Base-by-base conservation (phyloP, 2,888 invertebrate species). In the Alcis repandata region DNA sequence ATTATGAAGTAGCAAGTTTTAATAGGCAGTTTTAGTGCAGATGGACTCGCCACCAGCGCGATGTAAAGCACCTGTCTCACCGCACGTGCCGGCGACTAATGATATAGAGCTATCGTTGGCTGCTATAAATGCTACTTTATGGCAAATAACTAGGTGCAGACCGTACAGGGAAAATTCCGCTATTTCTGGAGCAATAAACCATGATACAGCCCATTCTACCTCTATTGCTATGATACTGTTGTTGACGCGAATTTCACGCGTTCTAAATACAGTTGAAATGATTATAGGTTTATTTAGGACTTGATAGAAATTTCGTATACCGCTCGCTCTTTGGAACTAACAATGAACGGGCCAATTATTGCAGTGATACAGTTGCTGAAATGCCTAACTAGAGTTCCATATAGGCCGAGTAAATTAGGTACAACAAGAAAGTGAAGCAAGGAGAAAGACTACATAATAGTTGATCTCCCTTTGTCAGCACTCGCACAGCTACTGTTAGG, bases 51-150 rank as follows among this genome's bases (percentile, higher is more conserved):
- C 49, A 51, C 53, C 60, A 67, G 69, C 54, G 56, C 63, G 33
- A 33, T 69, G 65, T 66, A 48, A 65, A 69, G 71, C 83, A 81
- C 80, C 79, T 80, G 81, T 76, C 78, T 64, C 72, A 70, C 69
- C 68, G 83, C 86, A 82, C 85, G 87, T 84, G 86, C 82, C 79
- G 62, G 67, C 74, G 66, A 75, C 79, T 86, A 86, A 87, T 87
- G 79, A 86, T 78, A 87, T 73, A 82, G 59, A 56, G 59, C 77
- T 74, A 76, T 72, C 78, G 73, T 79, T 79, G 74, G 78, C 83
- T 75, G 78, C 83, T 74, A 85, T 72, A 68, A 74, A 70, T 59
- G 68, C 70, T 75, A 76, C 77, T 73, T 73, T 77, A 77, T 73
- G 71, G 52, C 65, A 56, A 62, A 62, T 48, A 48, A 48, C 58